Conservation (phyloP, 2,113 vertebrate species). For the Stictonetta naevosa region DNA sequence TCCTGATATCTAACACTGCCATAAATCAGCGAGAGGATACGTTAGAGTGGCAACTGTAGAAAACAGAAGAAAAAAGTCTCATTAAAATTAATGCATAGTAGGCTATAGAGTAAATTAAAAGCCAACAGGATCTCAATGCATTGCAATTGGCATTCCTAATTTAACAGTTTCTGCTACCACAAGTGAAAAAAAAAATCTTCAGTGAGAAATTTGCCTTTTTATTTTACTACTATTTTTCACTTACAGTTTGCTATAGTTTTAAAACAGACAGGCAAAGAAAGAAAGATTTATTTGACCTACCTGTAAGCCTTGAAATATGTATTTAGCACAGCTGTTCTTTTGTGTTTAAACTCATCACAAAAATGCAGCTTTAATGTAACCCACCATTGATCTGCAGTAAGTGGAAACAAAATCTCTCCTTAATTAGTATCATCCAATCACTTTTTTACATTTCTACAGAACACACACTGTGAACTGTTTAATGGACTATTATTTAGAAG, state of each 20-base stretch:
- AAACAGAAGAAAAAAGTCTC: conserved; percentile 37
- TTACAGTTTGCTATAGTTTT: conserved; percentile 59
- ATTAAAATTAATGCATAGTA: conserved; percentile 38
- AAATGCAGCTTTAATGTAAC: conserved; percentile 80
- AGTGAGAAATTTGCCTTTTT: conserved; percentile 66
- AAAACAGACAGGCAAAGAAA: conserved; percentile 48
- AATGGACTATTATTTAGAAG: conserved; percentile 85
- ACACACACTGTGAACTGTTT: conserved; percentile 84
- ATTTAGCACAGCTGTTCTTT: conserved; percentile 83
- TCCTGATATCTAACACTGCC: background rate
- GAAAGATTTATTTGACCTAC: conserved; percentile 77
- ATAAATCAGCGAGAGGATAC: background rate
- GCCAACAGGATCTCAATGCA: conserved; percentile 29
- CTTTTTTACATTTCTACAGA: conserved; percentile 83
- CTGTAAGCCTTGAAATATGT: conserved; percentile 82
- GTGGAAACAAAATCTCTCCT: conserved; percentile 85
- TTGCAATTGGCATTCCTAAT: conserved; percentile 21
- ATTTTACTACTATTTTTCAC: conserved; percentile 47
- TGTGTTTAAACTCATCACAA: conserved; percentile 80
- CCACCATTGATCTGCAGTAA: conserved; percentile 84
- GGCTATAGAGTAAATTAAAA: conserved; percentile 55
- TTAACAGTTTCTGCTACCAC: conserved; percentile 30
- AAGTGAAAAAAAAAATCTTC: conserved; percentile 24
- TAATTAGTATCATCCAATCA: conserved; percentile 87
- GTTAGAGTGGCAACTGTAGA: conserved; percentile 38